A percentile compares a stretch with the other conserved stretches of the same genome.
Evolutionary conservation across 2,888 invertebrate genomes (phyloP).

Genomic region (Apocheima hispidaria): DNA sequence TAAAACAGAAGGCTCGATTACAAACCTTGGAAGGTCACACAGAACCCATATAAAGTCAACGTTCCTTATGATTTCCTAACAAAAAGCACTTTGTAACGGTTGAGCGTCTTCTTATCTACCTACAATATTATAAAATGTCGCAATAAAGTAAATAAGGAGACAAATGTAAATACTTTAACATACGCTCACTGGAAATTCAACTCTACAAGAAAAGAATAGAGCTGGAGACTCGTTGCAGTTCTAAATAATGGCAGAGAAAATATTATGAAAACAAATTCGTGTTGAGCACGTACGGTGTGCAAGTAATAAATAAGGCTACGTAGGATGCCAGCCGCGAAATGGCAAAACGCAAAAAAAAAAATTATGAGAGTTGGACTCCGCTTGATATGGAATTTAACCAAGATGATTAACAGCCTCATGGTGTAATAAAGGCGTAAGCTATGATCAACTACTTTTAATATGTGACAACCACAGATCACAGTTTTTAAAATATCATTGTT

Average conservation of each 20-base stretch:
- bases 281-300: slow-evolving; percentile 82
- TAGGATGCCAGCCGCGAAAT: slow-evolving; percentile 70
- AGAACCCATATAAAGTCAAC: slow-evolving; percentile 44
- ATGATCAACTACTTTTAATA: too few species aligned
- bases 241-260: slow-evolving; percentile 73
- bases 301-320: slow-evolving; percentile 81
- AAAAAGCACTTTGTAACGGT: slow-evolving; percentile 74
- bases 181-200: slow-evolving; percentile 48
- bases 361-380: slow-evolving; percentile 55
- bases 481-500: too few species aligned
- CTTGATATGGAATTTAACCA: slow-evolving; percentile 15
- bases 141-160: slow-evolving; percentile 83
- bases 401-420: too few species aligned
- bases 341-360: slow-evolving; percentile 76
- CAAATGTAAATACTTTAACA: slow-evolving; percentile 69
- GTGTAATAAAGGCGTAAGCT: too few species aligned
- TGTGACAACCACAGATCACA: too few species aligned
- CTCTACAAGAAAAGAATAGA: slow-evolving; percentile 52
- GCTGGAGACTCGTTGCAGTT: slow-evolving; percentile 53
- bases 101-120: slow-evolving; percentile 79
- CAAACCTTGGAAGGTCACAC: slow-evolving; percentile 39
- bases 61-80: slow-evolving; percentile 61
- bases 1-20: slow-evolving; percentile 31
- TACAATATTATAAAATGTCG: slow-evolving; percentile 84
- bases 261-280: slow-evolving; percentile 86